Base-by-base conservation (phyloP, 2,888 invertebrate species). In the Callosobruchus maculatus region DNA sequence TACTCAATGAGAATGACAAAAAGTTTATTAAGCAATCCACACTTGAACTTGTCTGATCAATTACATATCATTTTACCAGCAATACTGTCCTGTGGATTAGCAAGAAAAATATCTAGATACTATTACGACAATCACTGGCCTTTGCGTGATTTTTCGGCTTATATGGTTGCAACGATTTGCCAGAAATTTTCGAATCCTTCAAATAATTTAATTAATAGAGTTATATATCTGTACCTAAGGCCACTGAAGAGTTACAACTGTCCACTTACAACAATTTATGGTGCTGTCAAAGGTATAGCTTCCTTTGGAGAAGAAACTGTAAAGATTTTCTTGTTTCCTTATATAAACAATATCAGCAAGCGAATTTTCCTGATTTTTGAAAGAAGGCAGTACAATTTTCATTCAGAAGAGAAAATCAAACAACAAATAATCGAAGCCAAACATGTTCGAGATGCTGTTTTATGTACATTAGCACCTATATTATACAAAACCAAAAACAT, bases 91-190 rank as follows among this genome's bases (percentile, higher is more conserved):
- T 84, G 84, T 74, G 80, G 77, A 0, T 67, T 84, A 67, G 77
- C 83, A 0, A 81, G 77, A 71, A 81, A 79, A 78, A 82, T 83
- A 26, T 81, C 82, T 74, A 84, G 82, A 77, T 82, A 83, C 76
- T 80, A 80, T 69, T 78, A 82, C 30, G 84, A 84, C 72, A 84
- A 84, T 71, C 84, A 84, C 68, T 84, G 84, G 84, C 83, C 82
- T 18, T 78, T 84, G 66, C 74, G 84, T 72, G 83, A 84, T 75
- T 84, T 84, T 78, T 81, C 84, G 26, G 80, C 82, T 20, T 81
- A 81, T 75, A 78, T 83, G 21, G 79, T 81, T 0, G 80, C 79
- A 5, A 75, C 80, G 5, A 80, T 83, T 70, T 82, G 82, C 72
- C 77, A 81, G 49, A 78, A 73, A 67, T 81, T 82, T 72, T 79